phyloP scores from a whole-genome alignment of 2,797 vertebrate genomes.

The Rhinichthys osculus region DNA sequence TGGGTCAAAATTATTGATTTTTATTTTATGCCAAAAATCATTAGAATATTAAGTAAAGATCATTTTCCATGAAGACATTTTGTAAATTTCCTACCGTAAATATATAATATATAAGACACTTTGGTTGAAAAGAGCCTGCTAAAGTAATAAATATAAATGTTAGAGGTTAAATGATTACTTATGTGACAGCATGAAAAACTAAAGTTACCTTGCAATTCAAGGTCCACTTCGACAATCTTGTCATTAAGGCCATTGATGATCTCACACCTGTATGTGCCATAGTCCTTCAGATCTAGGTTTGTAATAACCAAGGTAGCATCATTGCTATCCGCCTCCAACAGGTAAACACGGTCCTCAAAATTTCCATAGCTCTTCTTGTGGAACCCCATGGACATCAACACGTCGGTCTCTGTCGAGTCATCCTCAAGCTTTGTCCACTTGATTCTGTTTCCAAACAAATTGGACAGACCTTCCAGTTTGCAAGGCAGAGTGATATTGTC shows the following conservation, averaged over 20 bases:
- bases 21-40: no score
- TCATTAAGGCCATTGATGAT: slow-evolving; percentile 88
- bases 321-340: slow-evolving; percentile 75
- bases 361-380: slow-evolving; percentile 84
- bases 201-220: slow-evolving; percentile 73
- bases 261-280: slow-evolving; percentile 90
- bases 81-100: no score
- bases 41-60: no score
- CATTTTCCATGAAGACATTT: no score
- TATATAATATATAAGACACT: background rate
- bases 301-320: slow-evolving; percentile 88
- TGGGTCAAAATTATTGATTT: no score
- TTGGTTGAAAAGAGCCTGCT: background rate
- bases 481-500: slow-evolving; percentile 85
- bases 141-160: background rate
- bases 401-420: slow-evolving; percentile 85
- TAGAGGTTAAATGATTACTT: background rate
- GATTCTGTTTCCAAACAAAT: slow-evolving; percentile 78
- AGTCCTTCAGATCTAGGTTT: slow-evolving; percentile 82
- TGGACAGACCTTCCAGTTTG: slow-evolving; percentile 78
- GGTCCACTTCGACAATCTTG: slow-evolving; percentile 79
- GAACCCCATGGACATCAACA: slow-evolving; percentile 88
- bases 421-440: slow-evolving; percentile 92
- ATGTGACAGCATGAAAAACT: background rate
- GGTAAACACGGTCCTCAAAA: slow-evolving; percentile 81